phyloP scores from a whole-genome alignment of 2,113 vertebrate genomes.

The Dipodomys ordii region DNA sequence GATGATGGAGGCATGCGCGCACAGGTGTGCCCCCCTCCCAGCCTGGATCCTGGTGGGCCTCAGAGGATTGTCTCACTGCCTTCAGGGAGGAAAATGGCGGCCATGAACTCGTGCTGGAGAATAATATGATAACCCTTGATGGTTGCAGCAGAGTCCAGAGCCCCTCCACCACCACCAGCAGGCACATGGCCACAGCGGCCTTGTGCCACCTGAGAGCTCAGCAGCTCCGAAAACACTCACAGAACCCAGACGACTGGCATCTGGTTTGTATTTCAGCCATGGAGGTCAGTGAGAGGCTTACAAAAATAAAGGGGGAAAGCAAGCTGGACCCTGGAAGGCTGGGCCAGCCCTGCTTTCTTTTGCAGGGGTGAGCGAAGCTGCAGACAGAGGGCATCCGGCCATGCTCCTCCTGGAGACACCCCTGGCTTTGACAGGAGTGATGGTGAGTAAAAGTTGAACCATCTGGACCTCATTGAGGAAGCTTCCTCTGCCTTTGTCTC shows the following conservation, averaged over 20 bases:
- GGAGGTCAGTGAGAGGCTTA: conserved; percentile 71
- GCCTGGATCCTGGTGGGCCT: not conserved
- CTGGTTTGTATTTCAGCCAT: conserved; percentile 73
- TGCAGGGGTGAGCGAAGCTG: rapidly evolving
- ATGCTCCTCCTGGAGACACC: too few relatives aligned
- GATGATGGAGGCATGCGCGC: too few relatives aligned
- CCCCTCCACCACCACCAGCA: conserved; percentile 19
- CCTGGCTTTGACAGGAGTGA: not conserved
- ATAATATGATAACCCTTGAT: conserved; percentile 81
- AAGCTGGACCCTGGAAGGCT: not conserved
- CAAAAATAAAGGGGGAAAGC: conserved; percentile 76
- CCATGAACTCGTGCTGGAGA: conserved; percentile 77
- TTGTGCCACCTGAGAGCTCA: conserved; percentile 69
- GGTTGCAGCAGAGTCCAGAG: conserved; percentile 1
- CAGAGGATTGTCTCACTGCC: conserved; percentile 74
- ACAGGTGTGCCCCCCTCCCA: not conserved
- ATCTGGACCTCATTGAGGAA: conserved; percentile 30
- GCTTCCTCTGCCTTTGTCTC: not conserved
- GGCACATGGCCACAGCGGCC: conserved; percentile 53
- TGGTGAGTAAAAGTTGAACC: not conserved
- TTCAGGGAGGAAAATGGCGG: conserved; percentile 65
- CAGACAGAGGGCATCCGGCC: not conserved
- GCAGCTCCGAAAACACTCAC: conserved; percentile 53
- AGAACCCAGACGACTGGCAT: conserved; percentile 66
- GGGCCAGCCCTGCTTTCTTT: not conserved